A percentile compares a stretch with the other conserved stretches of the same genome.
These are phyloP conservation scores for Campoletis sonorensis DNA, from an alignment of 1,140 invertebrate genomes.

Conservation along the genomic window DNA sequence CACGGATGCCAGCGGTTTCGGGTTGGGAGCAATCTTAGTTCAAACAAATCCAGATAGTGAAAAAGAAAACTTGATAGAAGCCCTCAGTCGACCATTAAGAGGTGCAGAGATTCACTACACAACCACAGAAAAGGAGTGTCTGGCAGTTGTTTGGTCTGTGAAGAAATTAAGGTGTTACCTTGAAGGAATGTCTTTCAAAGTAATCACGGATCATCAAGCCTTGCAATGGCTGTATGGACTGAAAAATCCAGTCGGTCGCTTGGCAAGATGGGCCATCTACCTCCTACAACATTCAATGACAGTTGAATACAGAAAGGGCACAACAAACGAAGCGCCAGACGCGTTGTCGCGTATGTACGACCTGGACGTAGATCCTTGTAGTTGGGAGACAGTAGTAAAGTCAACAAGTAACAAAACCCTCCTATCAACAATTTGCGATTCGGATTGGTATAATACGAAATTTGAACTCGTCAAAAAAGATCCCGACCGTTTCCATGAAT, in stretches of 20 bases:
- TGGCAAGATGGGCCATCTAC: constrained; percentile 39
- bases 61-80: constrained; percentile 15
- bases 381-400: neutral
- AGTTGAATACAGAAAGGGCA: constrained; percentile 28
- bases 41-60: neutral
- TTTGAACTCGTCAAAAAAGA: neutral
- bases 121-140: neutral
- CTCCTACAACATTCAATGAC: constrained; percentile 30
- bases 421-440: constrained; percentile 31
- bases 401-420: neutral
- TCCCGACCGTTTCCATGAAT: constrained; percentile 18
- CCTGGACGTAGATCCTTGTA: constrained; percentile 14
- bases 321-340: constrained; percentile 44
- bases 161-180: constrained; percentile 5
- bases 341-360: constrained; percentile 35
- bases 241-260: constrained; percentile 29
- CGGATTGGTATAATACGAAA: neutral
- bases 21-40: neutral
- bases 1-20: constrained; percentile 34
- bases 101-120: neutral
- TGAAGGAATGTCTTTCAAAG: neutral
- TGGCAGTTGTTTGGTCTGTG: neutral
- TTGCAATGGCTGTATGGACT: neutral
- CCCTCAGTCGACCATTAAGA: neutral
- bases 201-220: constrained; percentile 14